Evolutionary conservation across 2,113 vertebrate genomes (phyloP).

Genomic region (Stegastes partitus): DNA sequence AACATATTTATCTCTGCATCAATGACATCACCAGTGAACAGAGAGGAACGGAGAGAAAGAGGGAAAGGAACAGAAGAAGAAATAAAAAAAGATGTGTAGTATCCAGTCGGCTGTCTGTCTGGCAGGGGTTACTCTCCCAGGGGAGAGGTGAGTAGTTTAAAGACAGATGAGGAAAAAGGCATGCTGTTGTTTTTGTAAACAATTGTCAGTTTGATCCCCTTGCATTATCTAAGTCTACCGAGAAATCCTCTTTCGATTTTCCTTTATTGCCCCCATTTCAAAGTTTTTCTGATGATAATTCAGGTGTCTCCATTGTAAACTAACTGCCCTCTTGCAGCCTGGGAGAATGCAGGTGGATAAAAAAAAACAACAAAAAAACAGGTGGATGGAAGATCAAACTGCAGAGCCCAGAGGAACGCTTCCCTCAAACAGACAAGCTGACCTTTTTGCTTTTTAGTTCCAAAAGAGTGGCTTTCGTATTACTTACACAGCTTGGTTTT

Average conservation of each 20-base stretch:
- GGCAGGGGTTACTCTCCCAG: constrained; percentile 19
- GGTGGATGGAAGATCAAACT: constrained; percentile 35
- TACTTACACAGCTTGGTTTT: constrained; percentile 39
- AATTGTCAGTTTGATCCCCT: not conserved
- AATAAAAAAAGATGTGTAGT: constrained; percentile 40
- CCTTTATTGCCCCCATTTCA: not conserved
- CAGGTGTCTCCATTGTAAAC: constrained; percentile 18
- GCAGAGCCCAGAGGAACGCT: constrained; percentile 22
- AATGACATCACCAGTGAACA: constrained; percentile 71
- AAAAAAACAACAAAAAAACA: constrained; percentile 29
- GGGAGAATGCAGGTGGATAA: constrained; percentile 16
- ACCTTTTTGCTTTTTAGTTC: constrained; percentile 70
- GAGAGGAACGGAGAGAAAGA: constrained; percentile 34
- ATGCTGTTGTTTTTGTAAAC: not conserved
- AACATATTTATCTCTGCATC: constrained; percentile 82
- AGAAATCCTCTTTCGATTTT: constrained; percentile 17
- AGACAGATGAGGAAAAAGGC: not conserved
- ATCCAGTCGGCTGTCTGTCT: constrained; percentile 40
- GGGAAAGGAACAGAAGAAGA: constrained; percentile 30
- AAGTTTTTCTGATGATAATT: not conserved
- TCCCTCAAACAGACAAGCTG: constrained; percentile 46
- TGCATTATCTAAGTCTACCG: not conserved
- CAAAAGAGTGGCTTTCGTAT: constrained; percentile 42
- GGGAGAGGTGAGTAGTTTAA: constrained; percentile 4
- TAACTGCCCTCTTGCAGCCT: constrained; percentile 5